Base-by-base conservation (phyloP, 2,797 vertebrate species). In the Pseudochirops corinnae region DNA sequence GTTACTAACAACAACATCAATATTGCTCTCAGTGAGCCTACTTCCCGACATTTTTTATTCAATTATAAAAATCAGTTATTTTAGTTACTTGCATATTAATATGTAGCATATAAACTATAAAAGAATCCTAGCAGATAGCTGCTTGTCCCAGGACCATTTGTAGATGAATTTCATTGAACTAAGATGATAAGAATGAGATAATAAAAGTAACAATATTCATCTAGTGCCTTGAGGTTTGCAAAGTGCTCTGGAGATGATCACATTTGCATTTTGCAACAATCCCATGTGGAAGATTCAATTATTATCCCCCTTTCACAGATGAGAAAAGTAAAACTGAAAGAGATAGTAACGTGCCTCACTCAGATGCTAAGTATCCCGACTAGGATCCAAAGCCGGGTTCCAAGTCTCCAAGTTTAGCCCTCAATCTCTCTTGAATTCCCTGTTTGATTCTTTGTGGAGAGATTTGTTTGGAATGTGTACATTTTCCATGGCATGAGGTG, bases 391-490 rank as follows among this genome's bases (percentile, higher is more conserved):
- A 26, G 21, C 18, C 21, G 11, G 10, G 1, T 50, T 50, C 21
- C 9, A 46, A 82, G 67, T 39, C 67, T 82, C n/a, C 18, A 21
- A 39, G 7, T 82, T 18, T 82, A 39, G 39, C 26, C 46, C 39
- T 46, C 39, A 3, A 21, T 82, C 6, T 87, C 12, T 87, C 46
- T 26, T 24, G 74, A 57, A 55, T 90, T 95, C 39, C 29, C 93
- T 52, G 5, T 18, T 50, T 90, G 18, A 4, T 74, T 46, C 52
- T 96, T 90, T 96, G 56, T 18, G 91, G 39, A 55, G 57, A 13
- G 90, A 92, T 28, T 90, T 95, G 28, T 92, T 96, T 50, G 28
- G 55, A 92, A 9, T 93, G 92, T 33, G 55, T n/a, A 13, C 18
- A 0, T 33, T 62, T n/a, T 62, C 39, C 93, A 4, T 39, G 55